Conservation (phyloP, 2,888 invertebrate genomes). For the Tanypteryx hageni region DNA sequence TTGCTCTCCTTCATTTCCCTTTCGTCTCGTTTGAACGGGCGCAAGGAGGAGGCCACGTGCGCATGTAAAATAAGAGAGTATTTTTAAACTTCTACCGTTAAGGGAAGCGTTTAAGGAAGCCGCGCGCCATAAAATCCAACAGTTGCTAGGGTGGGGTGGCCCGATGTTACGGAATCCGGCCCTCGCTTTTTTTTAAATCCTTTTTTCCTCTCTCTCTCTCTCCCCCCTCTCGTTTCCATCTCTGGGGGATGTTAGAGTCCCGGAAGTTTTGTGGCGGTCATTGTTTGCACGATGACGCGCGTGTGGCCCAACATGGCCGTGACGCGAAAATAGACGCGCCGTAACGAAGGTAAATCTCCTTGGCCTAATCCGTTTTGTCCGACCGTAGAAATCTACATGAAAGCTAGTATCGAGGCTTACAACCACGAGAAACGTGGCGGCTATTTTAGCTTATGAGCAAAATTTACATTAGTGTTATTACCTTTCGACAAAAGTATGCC, state of each 20-base stretch:
- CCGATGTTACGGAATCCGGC: background rate
- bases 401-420: too few relatives aligned
- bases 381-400: too few relatives aligned
- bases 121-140: constrained; percentile 12
- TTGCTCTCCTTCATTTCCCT: background rate
- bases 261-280: constrained; percentile 14
- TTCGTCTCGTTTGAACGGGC: background rate
- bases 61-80: background rate
- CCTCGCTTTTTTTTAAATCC: too few relatives aligned
- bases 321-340: background rate
- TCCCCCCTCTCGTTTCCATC: background rate
- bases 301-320: constrained; percentile 3
- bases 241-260: background rate
- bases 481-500: too few relatives aligned
- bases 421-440: too few relatives aligned
- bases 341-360: background rate
- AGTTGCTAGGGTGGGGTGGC: background rate
- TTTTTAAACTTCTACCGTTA: constrained; percentile 13
- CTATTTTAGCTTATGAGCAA: too few relatives aligned
- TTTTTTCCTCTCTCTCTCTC: background rate
- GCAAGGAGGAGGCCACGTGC: constrained; percentile 3
- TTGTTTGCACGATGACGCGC: background rate
- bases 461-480: too few relatives aligned
- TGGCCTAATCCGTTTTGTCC: background rate
- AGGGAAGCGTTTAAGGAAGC: background rate